Evolutionary conservation across 1,140 invertebrate genomes (phyloP).

Genomic region (Drosophila sp.): DNA sequence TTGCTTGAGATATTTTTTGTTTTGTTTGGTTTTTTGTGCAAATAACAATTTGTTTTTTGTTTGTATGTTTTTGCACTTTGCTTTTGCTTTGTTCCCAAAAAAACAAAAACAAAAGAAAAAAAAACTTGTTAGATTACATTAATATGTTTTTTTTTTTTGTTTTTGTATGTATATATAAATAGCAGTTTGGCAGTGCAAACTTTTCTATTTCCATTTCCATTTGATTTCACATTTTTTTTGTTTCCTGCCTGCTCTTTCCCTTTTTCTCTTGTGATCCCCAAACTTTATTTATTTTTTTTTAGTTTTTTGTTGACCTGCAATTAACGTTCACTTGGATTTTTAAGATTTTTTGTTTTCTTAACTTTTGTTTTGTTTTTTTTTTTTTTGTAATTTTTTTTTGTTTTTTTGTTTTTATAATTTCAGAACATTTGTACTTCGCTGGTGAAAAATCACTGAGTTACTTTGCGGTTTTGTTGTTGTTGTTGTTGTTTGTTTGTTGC

Average conservation of each 20-base stretch:
- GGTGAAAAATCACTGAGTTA: constrained; percentile 82
- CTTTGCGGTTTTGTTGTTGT: constrained; percentile 63
- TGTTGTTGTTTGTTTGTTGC: constrained; percentile 31
- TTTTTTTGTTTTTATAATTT: constrained; percentile 49
- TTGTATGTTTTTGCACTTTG: constrained; percentile 32
- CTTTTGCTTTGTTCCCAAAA: constrained; percentile 21
- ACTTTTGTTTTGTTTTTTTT: constrained; percentile 26
- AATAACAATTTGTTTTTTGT: constrained; percentile 46
- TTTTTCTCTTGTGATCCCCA: no score
- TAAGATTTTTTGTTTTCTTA: constrained; percentile 27
- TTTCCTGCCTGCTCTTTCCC: constrained; percentile 6
- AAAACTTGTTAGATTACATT: neutral
- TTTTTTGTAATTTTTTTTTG: constrained; percentile 36
- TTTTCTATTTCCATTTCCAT: neutral
- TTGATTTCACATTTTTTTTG: constrained; percentile 11
- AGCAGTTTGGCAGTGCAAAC: constrained; percentile 22
- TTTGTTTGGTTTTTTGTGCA: constrained; percentile 34
- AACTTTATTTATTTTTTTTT: constrained; percentile 8
- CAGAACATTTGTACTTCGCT: constrained; percentile 80
- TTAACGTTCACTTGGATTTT: constrained; percentile 19
- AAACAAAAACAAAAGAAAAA: neutral
- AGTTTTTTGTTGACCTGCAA: constrained; percentile 30
- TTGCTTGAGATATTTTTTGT: neutral
- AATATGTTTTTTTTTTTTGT: constrained; percentile 14
- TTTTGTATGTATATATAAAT: constrained; percentile 9